Evolutionary conservation across 2,113 vertebrate species (phyloP), one percentile per base, ranked within the genome.

Genomic region (Dicerorhinus sumatrensis): DNA sequence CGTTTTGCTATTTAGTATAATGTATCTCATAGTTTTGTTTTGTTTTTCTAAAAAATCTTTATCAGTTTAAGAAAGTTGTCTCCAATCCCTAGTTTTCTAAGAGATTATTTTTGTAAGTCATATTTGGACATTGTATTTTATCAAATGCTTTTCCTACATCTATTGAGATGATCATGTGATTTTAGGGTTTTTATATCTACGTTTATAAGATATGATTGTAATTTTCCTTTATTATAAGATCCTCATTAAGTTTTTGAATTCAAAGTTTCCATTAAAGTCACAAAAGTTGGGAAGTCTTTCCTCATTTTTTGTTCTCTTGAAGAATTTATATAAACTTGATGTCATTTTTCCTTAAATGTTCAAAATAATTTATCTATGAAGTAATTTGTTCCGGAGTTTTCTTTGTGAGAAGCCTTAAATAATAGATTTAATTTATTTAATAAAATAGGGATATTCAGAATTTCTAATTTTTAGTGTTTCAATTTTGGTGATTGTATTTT

Each of bases 31-130:
- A 79, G 10, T 65, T 39, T 82, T 63, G 3, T 56, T 81, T 77
- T 63, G 42, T 46, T 86, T 48, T 94, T 89, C 58, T 83, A 83
- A 39, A 70, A 80, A 94, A 70, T 67, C 21, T 83, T 89, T 31
- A 56, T 73, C 18, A 83, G 21, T 46, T 83, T 75, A 46, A 72
- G n/a, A 67, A 83, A 67, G 21, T 42, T 65, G 8, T 83, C 51
- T 90, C 58, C 63, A 83, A 65, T 90, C 90, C 25, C 9, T 54
- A 63, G 36, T 67, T 93, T 36, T 25, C 46, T 77, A 67, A 93
- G 82, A 67, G 9, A 11, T 56, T n/a, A n/a, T 67, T 80, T 72
- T 51, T 54, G 5, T n/a, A 72, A 94, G 65, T 82, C 76, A 63
- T 31, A 33, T 76, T 42, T 83, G 48, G 5, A 89, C 76, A 73